These are phyloP conservation scores for Pan paniscus DNA, from an alignment of 2,113 vertebrate genomes.

Conservation along the genomic window DNA sequence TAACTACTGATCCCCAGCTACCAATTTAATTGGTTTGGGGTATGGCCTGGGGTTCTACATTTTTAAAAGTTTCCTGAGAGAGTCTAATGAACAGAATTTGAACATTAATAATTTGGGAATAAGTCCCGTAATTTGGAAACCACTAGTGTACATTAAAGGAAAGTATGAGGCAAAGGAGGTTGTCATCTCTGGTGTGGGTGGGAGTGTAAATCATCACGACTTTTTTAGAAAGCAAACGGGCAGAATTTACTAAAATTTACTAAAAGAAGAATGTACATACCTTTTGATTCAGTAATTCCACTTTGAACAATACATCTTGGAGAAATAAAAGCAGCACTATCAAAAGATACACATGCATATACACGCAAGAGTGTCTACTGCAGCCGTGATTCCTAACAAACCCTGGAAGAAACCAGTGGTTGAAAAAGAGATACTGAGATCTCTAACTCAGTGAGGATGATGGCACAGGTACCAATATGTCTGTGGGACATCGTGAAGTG, in stretches of 20 bases:
- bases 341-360: too few species aligned
- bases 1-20: background rate
- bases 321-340: background rate
- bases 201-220: background rate
- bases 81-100: background rate
- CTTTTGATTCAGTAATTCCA: background rate
- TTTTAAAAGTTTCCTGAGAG: background rate
- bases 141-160: background rate
- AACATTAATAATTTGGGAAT: background rate
- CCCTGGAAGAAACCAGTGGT: background rate
- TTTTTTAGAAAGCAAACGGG: background rate
- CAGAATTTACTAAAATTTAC: background rate
- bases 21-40: background rate
- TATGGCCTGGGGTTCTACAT: background rate
- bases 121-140: background rate
- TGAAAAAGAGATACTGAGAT: background rate
- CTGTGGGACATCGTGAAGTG: background rate
- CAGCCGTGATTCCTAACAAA: background rate
- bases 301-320: background rate
- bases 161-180: background rate
- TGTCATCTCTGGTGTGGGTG: background rate
- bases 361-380: rapidly evolving
- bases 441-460: background rate
- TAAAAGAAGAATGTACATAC: background rate
- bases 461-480: background rate